Conservation (phyloP, 2,797 vertebrate species). For the Pristis pectinata region DNA sequence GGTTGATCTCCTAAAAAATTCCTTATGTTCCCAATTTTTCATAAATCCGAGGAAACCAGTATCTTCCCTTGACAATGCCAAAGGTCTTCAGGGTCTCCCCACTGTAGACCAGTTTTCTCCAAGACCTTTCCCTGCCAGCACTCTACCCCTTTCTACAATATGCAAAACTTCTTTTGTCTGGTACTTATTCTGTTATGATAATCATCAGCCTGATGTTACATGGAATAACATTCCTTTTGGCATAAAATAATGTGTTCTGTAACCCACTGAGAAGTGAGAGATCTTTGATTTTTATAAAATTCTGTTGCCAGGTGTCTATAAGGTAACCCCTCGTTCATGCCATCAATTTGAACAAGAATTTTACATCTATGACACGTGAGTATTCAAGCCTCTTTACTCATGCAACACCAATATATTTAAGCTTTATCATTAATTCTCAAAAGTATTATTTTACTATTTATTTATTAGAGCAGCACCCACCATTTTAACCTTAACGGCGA, state of each 20-base stretch:
- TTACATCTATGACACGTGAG: slow-evolving; percentile 97
- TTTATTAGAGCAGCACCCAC: slow-evolving; percentile 80
- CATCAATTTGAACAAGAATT: slow-evolving; percentile 94
- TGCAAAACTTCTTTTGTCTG: not conserved
- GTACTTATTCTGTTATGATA: not conserved
- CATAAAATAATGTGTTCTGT: not conserved
- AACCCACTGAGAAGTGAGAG: not conserved
- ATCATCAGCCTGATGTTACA: not conserved
- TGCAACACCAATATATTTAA: not conserved
- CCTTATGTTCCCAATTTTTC: not conserved
- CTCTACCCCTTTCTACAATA: not conserved
- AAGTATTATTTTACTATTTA: slow-evolving; percentile 39
- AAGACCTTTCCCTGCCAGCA: not conserved
- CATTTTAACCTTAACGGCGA: slow-evolving; percentile 87
- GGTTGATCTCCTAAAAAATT: not conserved
- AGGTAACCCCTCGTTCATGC: slow-evolving; percentile 95
- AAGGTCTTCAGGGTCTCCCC: not conserved
- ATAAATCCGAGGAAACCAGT: not conserved
- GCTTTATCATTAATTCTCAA: not conserved
- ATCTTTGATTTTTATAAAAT: not conserved
- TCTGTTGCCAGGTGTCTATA: slow-evolving; percentile 76
- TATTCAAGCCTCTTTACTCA: slow-evolving; percentile 12
- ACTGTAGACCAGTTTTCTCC: no score
- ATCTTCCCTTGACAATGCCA: no score
- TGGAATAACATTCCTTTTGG: not conserved